A percentile compares a stretch with the other conserved stretches of the same genome.
phyloP scores from a whole-genome alignment of 2,888 invertebrate species.

The Trissoscelio sp. region DNA sequence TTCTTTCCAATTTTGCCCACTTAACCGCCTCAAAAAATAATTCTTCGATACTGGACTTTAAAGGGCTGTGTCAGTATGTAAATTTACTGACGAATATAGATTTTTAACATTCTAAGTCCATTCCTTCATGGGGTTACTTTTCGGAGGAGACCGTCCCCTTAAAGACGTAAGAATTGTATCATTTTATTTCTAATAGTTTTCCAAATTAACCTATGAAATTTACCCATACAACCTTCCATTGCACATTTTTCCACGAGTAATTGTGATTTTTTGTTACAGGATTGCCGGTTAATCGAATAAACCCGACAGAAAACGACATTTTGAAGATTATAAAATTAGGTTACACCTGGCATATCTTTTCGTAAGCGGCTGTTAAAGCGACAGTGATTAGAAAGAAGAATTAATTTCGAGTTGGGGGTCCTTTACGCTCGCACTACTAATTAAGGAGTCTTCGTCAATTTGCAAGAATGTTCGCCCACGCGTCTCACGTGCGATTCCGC shows the following conservation, averaged over 20 bases:
- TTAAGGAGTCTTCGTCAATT: constrained; percentile 67
- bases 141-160: no score
- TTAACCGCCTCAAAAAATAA: no score
- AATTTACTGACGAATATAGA: no score
- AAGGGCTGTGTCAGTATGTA: no score
- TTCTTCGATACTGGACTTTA: no score
- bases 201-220: constrained; percentile 51
- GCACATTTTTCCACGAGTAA: not conserved
- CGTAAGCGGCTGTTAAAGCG: constrained; percentile 39
- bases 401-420: constrained; percentile 52
- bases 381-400: constrained; percentile 51
- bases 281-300: constrained; percentile 8
- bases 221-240: constrained; percentile 19
- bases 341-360: constrained; percentile 15
- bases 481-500: constrained; percentile 40
- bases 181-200: constrained; percentile 59
- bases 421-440: constrained; percentile 60
- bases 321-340: constrained; percentile 43
- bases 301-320: constrained; percentile 12
- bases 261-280: not conserved
- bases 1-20: no score
- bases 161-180: no score
- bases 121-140: no score
- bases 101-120: no score
- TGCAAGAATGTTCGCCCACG: constrained; percentile 66